Base-by-base conservation (phyloP, 1,140 invertebrate genomes). In the Pachypsylla venusta region DNA sequence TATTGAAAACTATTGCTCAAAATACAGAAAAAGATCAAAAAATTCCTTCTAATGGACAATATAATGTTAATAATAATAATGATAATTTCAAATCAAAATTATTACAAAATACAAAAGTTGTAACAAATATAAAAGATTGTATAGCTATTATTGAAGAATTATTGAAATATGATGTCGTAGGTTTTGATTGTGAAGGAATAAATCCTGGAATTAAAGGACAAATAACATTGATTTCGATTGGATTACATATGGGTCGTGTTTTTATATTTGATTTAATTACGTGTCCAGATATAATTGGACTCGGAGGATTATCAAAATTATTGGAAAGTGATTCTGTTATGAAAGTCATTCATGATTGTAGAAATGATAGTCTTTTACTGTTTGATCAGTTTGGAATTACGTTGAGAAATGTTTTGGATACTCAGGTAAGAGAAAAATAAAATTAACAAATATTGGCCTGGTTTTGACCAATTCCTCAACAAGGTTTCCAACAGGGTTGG, bases 331-430 rank as follows among this genome's bases (percentile, higher is more conserved):
- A 84, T 39, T 74, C 79, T 69, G 81, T 96, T 63, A 74, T 91
- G 30, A 98, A 98, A 79, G 89, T 98, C 22, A 85, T 94, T 67
- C 93, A 98, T 71, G 93, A 97, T 68, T 95, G 91, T 68, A 79
- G 88, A 57, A 93, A 93, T 71, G 89, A 93, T 70, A 89, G 89
- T 62, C 85, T 85, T 39, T 91, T 93, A 73, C 77, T 97, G 39
- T 86, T 83, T 71, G 80, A 82, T 71, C 91, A 95, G 68, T 95
- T 88, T 75, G 85, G 84, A 53, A 88, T 97, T 48, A 81, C 80
- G 30, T 73, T 98, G 61, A 79, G 78, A 54, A 89, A 89, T 73
- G 87, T 97, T 24, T 97, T 98, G 74, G 94, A 98, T 72, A 97
- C 93, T 16, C 93, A 97, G 77, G 87, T 86, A 71, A 67, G 53